Evolutionary conservation across 2,888 invertebrate species (phyloP).

Genomic region (Drosophila nr. fundita): DNA sequence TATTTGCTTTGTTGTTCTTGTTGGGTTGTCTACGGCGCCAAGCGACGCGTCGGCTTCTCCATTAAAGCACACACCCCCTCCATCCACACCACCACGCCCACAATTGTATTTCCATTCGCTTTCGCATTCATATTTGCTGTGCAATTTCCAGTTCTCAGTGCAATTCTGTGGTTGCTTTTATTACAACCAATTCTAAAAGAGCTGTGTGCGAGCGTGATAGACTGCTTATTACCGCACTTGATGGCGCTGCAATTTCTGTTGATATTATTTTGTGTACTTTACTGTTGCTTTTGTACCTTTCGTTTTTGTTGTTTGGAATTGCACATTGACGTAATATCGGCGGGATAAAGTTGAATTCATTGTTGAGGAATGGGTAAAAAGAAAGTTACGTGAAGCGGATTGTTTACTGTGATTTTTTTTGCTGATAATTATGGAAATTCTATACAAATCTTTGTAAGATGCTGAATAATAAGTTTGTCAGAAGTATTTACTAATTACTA

Average conservation of each 20-base stretch:
- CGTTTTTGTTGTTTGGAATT: slow-evolving; percentile 21
- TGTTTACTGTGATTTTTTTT: neutral
- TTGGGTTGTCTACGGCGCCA: slow-evolving; percentile 40
- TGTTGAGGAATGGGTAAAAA: slow-evolving; percentile 20
- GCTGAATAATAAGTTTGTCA: neutral
- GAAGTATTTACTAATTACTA: neutral
- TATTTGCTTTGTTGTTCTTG: slow-evolving; percentile 22
- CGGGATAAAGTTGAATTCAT: slow-evolving; percentile 22
- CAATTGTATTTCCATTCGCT: slow-evolving; percentile 31
- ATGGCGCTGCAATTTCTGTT: slow-evolving; percentile 62
- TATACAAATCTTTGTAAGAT: neutral
- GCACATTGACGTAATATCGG: slow-evolving; percentile 71
- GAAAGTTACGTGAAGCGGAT: slow-evolving; percentile 9
- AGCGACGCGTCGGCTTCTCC: slow-evolving; percentile 43
- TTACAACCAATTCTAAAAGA: slow-evolving; percentile 38
- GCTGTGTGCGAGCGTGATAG: slow-evolving; percentile 46
- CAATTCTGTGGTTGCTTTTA: slow-evolving; percentile 40
- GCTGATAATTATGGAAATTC: slow-evolving; percentile 13
- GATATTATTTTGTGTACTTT: slow-evolving; percentile 26
- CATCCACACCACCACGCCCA: neutral
- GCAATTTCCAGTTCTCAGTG: slow-evolving; percentile 33
- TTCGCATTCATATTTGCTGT: slow-evolving; percentile 24
- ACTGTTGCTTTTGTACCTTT: slow-evolving; percentile 36
- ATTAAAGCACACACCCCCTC: slow-evolving; percentile 35
- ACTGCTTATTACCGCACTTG: slow-evolving; percentile 70